Evolutionary conservation across 2,888 invertebrate genomes (phyloP).

Genomic region (Apantesis nais): DNA sequence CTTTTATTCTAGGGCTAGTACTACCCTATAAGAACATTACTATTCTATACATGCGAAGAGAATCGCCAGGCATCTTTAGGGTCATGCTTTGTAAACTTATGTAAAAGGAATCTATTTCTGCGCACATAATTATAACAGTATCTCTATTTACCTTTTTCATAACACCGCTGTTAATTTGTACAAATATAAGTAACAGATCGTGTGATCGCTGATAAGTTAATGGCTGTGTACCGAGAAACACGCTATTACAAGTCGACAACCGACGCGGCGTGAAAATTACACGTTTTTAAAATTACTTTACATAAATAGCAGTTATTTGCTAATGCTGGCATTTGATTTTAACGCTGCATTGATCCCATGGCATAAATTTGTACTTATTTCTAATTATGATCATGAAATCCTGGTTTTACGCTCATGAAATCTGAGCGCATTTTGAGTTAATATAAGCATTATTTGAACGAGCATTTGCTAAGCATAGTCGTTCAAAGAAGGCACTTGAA

Average conservation of each 20-base stretch:
- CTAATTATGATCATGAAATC: neutral
- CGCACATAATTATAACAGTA: neutral
- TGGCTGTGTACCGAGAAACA: constrained; percentile 33
- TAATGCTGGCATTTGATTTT: neutral
- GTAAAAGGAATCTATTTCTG: neutral
- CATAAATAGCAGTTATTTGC: constrained; percentile 26
- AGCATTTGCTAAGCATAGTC: neutral
- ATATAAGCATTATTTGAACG: neutral
- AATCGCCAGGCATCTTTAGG: no score
- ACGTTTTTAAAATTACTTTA: constrained; percentile 34
- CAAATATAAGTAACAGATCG: constrained; percentile 29
- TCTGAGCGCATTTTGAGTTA: neutral
- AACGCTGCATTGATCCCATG: neutral
- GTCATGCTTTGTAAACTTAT: neutral
- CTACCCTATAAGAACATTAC: no score
- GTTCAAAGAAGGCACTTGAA: neutral
- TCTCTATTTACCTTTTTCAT: constrained; percentile 1
- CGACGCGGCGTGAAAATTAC: constrained; percentile 30
- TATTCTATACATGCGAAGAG: no score
- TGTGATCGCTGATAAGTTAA: constrained; percentile 37
- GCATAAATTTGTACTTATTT: neutral
- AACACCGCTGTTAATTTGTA: constrained; percentile 9
- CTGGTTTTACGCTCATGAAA: neutral
- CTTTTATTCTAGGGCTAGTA: no score
- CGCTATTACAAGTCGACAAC: constrained; percentile 30